Base-by-base conservation (phyloP, 2,888 invertebrate genomes). In the Pyrocoelia pectoralis region DNA sequence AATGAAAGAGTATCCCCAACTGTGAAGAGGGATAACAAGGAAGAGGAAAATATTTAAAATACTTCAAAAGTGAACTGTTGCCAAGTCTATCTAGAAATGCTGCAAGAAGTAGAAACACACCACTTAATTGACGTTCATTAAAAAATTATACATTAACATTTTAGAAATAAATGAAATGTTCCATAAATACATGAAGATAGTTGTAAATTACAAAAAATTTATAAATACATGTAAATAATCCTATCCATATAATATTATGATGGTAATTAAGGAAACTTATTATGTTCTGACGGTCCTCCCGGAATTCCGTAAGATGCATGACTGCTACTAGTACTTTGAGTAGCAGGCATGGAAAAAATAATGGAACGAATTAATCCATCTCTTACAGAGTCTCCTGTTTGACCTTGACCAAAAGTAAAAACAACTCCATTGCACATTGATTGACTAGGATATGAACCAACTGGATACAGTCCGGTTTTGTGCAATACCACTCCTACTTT, bases 401-500 rank as follows among this genome's bases (percentile, higher is more conserved):
- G 87, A 0, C 90, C 91, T 70, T 90, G 88, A 75, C 90, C 88
- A 80, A 93, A 93, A 75, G 87, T 87, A 81, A 93, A 93, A 76
- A 87, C 86, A 12, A 92, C 91, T 1, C 87, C 87, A 76, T 91
- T 89, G 49, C 89, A 88, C 4, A 85, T 84, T 24, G 89, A 87
- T 52, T 88, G 86, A 71, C 86, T 86, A 0, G 88, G 86, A 76
- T 91, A 91, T 3, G 87, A 86, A 67, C 91, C 92, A 84, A 90
- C 87, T 4, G 93, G 92, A 81, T 94, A 94, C 87, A 90, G 90
- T 10, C 93, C 93, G 66, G 87, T 85, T 77, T 92, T 92, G 81
- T 93, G 92, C 81, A 93, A 88, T 43, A 92, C 92, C 18, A 93
- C 91, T 52, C 91, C 92, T 70, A 94, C 89, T 79, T 91, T 90